Conservation (phyloP, 1,140 invertebrate species). For the Bursaphelenchus mucronatus region DNA sequence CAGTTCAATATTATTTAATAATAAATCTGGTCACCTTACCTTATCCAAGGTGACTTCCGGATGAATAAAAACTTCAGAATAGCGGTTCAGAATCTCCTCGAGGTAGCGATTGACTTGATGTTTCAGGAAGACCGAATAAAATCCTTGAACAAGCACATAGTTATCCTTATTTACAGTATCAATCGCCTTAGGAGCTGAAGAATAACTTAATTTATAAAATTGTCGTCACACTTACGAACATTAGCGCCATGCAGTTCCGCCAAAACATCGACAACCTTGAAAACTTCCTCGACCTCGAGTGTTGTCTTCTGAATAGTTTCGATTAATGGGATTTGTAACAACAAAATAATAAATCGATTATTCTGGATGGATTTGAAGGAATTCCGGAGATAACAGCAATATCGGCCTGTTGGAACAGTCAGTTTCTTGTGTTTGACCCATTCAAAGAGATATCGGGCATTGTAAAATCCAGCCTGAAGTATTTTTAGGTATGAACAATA, state of each 20-base stretch:
- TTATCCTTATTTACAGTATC: constrained; percentile 12
- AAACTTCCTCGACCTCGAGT: constrained; percentile 2
- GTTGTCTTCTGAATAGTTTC: not conserved
- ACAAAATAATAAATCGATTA: constrained; percentile 5
- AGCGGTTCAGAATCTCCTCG: no score
- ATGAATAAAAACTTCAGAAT: no score
- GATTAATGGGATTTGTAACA: not conserved
- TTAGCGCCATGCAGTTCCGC: not conserved
- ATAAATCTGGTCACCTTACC: no score
- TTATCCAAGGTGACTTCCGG: no score
- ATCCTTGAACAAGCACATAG: not conserved
- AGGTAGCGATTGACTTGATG: not conserved
- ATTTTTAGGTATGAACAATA: no score
- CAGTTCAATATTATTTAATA: not conserved
- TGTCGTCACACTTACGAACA: not conserved
- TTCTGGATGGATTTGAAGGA: not conserved
- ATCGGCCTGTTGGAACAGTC: not conserved
- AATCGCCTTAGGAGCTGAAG: not conserved
- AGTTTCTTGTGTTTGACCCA: constrained; percentile 9
- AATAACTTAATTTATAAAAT: not conserved
- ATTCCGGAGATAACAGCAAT: constrained; percentile 6
- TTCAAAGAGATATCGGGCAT: constrained; percentile 23
- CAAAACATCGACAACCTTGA: constrained; percentile 4
- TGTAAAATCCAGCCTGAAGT: constrained; percentile 20
- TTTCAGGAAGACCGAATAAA: constrained; percentile 3